Percentiles rank a stretch among this genome's conserved stretches.
Evolutionary conservation across 2,113 vertebrate species (phyloP).

Genomic region (Ctenodactylus gundi): DNA sequence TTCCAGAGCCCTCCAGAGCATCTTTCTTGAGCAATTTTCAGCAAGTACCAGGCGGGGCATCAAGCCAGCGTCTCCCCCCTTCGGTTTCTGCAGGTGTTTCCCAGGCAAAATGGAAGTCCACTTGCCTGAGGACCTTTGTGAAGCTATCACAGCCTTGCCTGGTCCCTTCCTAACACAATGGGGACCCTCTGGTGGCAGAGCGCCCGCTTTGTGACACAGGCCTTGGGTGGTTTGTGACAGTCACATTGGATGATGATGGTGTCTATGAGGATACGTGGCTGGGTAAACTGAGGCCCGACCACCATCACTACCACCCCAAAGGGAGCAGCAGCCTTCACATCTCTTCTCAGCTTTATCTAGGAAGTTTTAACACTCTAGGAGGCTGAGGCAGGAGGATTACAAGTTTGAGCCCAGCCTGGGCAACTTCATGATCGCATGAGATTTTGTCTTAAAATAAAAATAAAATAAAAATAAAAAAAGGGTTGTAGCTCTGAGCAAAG

Average conservation of each 20-base stretch:
- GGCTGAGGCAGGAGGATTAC: not conserved
- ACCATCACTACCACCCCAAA: no score
- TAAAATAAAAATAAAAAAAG: no score
- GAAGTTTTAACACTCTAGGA: not conserved
- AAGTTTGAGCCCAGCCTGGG: not conserved
- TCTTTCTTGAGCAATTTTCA: constrained; percentile 28
- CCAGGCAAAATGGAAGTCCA: no score
- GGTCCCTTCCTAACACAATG: not conserved
- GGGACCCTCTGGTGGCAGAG: not conserved
- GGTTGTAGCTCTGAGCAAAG: no score
- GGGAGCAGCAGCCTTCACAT: not conserved
- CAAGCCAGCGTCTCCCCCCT: no score
- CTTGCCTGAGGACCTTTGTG: not conserved
- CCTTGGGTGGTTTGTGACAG: not conserved
- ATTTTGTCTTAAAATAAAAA: not conserved
- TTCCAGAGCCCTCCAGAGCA: not conserved
- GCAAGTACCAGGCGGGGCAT: not conserved
- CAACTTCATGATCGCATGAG: not conserved
- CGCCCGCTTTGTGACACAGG: not conserved
- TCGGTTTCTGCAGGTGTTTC: no score
- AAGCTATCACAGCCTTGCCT: not conserved
- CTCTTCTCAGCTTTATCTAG: not conserved
- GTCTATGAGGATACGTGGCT: not conserved
- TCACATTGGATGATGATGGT: not conserved
- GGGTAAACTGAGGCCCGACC: not conserved